Percentiles rank a stretch among this genome's conserved stretches.
Conservation (phyloP, 2,797 vertebrate species). For the Mus minutoides region DNA sequence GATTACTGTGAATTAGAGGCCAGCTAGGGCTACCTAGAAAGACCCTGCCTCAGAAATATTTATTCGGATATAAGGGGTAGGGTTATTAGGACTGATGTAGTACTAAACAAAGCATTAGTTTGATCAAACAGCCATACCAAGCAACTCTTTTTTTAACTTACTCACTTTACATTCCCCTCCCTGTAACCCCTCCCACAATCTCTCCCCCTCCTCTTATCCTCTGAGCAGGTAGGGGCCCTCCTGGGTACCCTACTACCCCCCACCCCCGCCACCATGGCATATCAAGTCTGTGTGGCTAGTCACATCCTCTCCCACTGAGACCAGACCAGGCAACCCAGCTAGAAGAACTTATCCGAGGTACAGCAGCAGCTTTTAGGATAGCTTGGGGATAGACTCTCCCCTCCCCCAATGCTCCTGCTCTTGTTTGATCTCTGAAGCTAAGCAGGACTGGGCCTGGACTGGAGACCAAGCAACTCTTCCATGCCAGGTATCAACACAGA, state of each 20-base stretch:
- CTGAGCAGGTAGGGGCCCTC: not conserved
- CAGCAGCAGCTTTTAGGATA: not conserved
- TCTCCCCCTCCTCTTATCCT: not conserved
- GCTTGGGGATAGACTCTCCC: not conserved
- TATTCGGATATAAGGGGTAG: not conserved
- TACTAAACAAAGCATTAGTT: not conserved
- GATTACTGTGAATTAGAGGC: not conserved
- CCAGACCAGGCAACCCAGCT: not conserved
- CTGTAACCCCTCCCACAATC: not conserved
- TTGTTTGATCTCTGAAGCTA: not conserved
- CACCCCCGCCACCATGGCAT: too few species aligned
- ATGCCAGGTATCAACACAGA: not conserved
- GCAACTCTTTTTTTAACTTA: not conserved
- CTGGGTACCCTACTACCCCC: not conserved
- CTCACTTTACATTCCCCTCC: not conserved
- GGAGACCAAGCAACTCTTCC: not conserved
- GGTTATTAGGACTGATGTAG: not conserved
- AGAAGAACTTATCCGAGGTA: not conserved
- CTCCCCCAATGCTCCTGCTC: not conserved
- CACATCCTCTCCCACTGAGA: not conserved
- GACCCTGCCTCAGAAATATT: not conserved
- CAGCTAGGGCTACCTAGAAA: not conserved
- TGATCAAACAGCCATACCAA: not conserved
- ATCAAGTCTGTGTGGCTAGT: not conserved
- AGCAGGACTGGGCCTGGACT: not conserved